phyloP scores from a whole-genome alignment of 2,888 invertebrate genomes.

The Lottia scabra region DNA sequence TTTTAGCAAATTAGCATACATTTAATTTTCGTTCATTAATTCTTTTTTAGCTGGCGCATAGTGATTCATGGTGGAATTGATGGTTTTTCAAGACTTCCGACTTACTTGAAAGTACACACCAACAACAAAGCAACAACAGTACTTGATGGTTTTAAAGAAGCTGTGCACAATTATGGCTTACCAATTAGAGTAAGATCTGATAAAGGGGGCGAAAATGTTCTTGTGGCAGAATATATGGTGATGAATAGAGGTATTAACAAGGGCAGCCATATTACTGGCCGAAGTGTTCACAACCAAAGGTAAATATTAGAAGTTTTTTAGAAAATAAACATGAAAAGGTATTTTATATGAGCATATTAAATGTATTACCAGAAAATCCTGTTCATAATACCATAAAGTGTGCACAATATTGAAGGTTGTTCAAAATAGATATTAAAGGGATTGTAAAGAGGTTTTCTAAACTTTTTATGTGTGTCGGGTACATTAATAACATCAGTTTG shows the following conservation, averaged over 20 bases:
- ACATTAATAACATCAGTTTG: too few relatives aligned
- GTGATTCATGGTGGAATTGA: neutral
- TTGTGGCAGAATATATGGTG: neutral
- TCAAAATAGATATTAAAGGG: too few relatives aligned
- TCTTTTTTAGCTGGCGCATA: neutral
- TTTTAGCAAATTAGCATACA: too few relatives aligned
- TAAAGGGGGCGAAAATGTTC: neutral
- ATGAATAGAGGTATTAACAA: neutral
- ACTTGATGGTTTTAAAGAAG: neutral
- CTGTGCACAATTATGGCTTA: neutral
- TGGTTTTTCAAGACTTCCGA: neutral
- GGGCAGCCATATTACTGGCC: neutral
- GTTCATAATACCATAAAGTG: too few relatives aligned
- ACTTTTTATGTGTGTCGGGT: too few relatives aligned
- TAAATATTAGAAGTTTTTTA: too few relatives aligned
- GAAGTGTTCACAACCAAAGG: neutral
- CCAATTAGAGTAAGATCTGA: neutral
- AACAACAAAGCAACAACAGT: neutral
- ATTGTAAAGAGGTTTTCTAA: too few relatives aligned
- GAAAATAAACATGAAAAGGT: too few relatives aligned
- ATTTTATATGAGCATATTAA: too few relatives aligned
- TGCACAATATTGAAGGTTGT: too few relatives aligned
- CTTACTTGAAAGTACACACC: neutral
- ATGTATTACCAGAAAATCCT: too few relatives aligned
- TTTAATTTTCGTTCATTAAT: too few relatives aligned